These are phyloP conservation scores for Apotomis betuletana DNA, from an alignment of 2,888 invertebrate genomes.

Conservation along the genomic window DNA sequence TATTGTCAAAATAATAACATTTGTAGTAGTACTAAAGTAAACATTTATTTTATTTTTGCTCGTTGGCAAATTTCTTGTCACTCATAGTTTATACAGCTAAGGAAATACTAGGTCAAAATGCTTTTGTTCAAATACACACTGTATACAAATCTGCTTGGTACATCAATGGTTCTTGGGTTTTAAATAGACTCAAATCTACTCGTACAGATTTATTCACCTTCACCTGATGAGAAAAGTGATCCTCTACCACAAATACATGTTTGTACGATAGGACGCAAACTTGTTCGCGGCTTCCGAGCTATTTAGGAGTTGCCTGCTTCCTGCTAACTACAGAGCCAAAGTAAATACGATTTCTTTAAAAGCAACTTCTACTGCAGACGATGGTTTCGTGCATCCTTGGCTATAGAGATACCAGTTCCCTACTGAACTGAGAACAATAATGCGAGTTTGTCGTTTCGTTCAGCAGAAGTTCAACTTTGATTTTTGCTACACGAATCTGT, in stretches of 20 bases:
- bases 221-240: too few relatives aligned
- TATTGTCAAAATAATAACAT: slow-evolving; percentile 10
- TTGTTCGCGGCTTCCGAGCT: too few relatives aligned
- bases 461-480: background rate
- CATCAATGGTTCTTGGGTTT: too few relatives aligned
- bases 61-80: background rate
- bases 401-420: background rate
- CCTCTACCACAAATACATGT: too few relatives aligned
- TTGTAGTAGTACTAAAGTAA: background rate
- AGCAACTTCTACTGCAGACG: background rate
- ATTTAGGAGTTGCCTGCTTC: too few relatives aligned
- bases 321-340: too few relatives aligned
- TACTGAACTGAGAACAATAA: background rate
- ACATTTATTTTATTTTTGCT: background rate
- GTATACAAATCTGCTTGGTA: background rate
- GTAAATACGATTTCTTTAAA: too few relatives aligned
- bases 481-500: background rate
- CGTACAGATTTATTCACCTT: too few relatives aligned
- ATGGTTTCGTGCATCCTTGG: background rate
- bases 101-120: background rate
- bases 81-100: slow-evolving; percentile 13
- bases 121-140: background rate
- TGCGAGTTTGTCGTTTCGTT: background rate
- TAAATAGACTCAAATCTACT: too few relatives aligned
- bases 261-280: too few relatives aligned